These are phyloP conservation scores for Notodonta ziczac DNA, from an alignment of 2,888 invertebrate genomes.

Conservation along the genomic window DNA sequence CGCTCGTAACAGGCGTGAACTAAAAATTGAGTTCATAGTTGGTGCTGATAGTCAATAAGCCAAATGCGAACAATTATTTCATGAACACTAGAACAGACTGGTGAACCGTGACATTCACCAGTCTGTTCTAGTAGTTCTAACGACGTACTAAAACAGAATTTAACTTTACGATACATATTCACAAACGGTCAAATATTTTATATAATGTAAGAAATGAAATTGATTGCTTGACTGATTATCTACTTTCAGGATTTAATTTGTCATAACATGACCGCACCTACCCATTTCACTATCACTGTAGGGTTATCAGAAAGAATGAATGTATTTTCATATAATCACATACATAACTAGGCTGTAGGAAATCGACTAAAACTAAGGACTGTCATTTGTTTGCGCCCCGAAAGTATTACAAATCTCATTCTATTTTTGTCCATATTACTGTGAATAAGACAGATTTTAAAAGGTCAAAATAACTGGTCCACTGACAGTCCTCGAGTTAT, in stretches of 20 bases:
- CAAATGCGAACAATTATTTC: slow-evolving; percentile 27
- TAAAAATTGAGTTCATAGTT: slow-evolving; percentile 40
- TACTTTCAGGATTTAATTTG: background rate
- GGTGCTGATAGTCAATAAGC: slow-evolving; percentile 51
- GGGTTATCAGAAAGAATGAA: slow-evolving; percentile 16
- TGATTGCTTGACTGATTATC: background rate
- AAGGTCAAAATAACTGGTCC: background rate
- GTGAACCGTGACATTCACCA: no score
- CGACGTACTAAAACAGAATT: no score
- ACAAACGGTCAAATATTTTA: background rate
- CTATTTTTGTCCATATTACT: background rate
- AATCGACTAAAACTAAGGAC: background rate
- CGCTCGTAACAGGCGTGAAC: no score
- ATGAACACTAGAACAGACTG: slow-evolving; percentile 32
- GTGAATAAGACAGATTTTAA: background rate
- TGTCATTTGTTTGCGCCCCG: background rate
- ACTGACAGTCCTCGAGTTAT: background rate
- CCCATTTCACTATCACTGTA: background rate
- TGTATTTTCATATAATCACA: slow-evolving; percentile 43
- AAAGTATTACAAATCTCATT: background rate
- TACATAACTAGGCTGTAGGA: slow-evolving; percentile 31
- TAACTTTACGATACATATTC: no score
- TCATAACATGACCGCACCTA: slow-evolving; percentile 16
- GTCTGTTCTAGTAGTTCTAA: no score
- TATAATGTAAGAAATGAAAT: background rate